Base-by-base conservation (phyloP, 53 echinoderm and acorn worm species). In the Hippasteria phrygiana region DNA sequence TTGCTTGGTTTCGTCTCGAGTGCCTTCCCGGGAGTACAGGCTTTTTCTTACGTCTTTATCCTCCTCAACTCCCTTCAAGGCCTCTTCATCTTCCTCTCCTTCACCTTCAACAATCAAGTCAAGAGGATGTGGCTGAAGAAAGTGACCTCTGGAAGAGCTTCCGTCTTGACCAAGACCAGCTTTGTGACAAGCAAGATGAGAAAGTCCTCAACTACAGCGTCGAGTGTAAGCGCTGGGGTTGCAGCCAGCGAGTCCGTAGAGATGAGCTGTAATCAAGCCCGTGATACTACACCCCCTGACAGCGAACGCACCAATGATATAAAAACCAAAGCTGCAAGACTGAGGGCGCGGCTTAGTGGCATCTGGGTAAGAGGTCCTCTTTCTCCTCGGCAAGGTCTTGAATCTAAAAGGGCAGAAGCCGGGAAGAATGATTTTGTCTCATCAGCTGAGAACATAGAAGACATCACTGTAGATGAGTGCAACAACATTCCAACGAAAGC, bases 11-110 rank as follows among this genome's bases (percentile, higher is more conserved):
- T 84, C 51, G 32, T 50, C 29, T 84, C 69, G 2, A 48, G 24
- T 20, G 84, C 70, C 35, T 70, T 71, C 51, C 38, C 84, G 0
- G 14, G 47, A 13, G 53, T 37, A 27, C 35, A 50, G 13, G 84
- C 39, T 41, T 37, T 84, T 37, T 35, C n/a, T 48, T 84, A 84
- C 40, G 1, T 84, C 36, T 84, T 84, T 53, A 84, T 84, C 71
- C 18, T 84, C 37, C 71, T 84, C 37, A 84, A 71, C 84, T 84
- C 84, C 3, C 84, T 84, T n/a, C 84, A 84, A 27, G 84, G 84
- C 7, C 70, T 84, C 70, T 84, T 84, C 84, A 50, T 84, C n/a
- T 84, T 84, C 39, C 71, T 84, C 71, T 84, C 84, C 36, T 84
- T 84, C 71, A 84, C 84, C 37, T 71, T 69, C 84, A 84, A 5